Evolutionary conservation across 2,888 invertebrate species (phyloP), one percentile per base, ranked within the genome.

Genomic region (Agrochola litura): DNA sequence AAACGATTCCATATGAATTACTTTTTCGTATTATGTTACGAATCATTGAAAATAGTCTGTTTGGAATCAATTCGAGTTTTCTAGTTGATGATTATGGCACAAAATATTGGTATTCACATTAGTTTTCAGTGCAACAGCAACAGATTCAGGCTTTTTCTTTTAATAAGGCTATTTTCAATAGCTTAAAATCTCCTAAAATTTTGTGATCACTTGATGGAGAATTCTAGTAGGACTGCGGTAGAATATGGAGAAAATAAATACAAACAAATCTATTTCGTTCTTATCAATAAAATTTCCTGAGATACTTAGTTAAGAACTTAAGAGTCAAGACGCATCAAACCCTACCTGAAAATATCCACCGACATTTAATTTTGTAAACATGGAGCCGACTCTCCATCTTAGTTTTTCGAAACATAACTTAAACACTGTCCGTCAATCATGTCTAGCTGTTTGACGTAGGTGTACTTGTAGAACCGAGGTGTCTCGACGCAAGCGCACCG

Each of bases 1-100:
- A 86, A 88, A 87, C 81, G 73, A 87, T 82, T 65, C 70, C 81
- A 70, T 73, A 79, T 66, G 78, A 79, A 79, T 81, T 77, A 84
- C 76, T 72, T 73, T 83, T 81, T 76, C 49, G 77, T 81, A 80
- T 79, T 81, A 69, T 66, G 69, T 87, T 82, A 73, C 73, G 76
- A 43, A 64, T 76, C 77, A 79, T 79, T 60, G 30, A 70, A 79
- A 88, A 81, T 82, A 81, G 78, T 75, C 54, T 73, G 54, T 79
- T 79, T 77, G 46, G 58, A 65, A 70, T 56, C 54, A 14, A 64
- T 43, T 77, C 12, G 9, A 77, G 19, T 63, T 74, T 79, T 73
- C 10, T 63, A 63, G 49, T 19, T 46, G 14, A 41, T 52, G 61
- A 14, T 41, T 61, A 61, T 52, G 14, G 49, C 43, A 64, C 16